phyloP scores from a whole-genome alignment of 2,113 vertebrate genomes.

The Strix uralensis region DNA sequence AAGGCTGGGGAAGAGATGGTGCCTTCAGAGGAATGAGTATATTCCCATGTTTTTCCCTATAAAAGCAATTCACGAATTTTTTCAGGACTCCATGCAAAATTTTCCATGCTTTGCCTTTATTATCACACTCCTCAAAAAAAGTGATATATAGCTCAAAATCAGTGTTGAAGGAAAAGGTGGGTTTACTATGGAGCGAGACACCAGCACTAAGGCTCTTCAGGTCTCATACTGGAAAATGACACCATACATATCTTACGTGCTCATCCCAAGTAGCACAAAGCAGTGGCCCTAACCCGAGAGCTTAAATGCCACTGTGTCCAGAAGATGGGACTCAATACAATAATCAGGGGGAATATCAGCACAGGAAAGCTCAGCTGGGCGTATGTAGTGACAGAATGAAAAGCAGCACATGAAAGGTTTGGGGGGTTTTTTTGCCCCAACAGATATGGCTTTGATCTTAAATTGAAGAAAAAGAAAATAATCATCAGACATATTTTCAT shows the following conservation, averaged over 20 bases:
- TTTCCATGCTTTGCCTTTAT: not conserved
- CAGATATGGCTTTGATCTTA: not conserved
- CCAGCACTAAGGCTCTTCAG: not conserved
- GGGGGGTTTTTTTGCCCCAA: not conserved
- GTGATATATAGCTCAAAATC: not conserved
- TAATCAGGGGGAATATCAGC: not conserved
- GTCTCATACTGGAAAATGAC: not conserved
- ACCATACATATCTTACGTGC: rapidly evolving
- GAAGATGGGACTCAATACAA: not conserved
- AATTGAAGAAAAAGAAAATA: not conserved
- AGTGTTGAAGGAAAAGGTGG: rapidly evolving
- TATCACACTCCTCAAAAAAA: not conserved
- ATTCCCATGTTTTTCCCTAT: not conserved
- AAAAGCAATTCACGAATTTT: not conserved
- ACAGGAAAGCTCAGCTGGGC: not conserved
- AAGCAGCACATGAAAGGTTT: not conserved
- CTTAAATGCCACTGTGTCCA: not conserved
- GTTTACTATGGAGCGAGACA: not conserved
- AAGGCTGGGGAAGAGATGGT: not conserved
- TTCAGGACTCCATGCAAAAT: not conserved
- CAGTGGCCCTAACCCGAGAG: not conserved
- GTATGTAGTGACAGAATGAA: not conserved
- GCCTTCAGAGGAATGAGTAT: not conserved
- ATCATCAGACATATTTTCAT: not conserved
- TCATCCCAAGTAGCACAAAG: not conserved